Base-by-base conservation (phyloP, 2,888 invertebrate genomes). In the Liopterus haemorrhoidalis region DNA sequence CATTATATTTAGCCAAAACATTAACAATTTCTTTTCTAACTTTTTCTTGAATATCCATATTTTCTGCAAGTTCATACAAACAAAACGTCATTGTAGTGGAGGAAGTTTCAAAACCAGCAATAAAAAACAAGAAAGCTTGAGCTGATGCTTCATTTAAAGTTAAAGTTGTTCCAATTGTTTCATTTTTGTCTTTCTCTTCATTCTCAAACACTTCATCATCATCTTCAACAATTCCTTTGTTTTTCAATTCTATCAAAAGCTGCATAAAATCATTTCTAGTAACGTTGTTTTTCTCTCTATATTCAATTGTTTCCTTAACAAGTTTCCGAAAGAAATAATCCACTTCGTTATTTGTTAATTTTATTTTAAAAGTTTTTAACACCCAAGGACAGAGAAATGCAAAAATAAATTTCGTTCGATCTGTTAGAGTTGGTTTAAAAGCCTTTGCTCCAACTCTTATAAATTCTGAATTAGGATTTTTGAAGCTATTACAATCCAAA, bases 211-310 rank as follows among this genome's bases (percentile, higher is more conserved):
- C n/a, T n/a, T n/a, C 37, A 6, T 50, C 41, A 4, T 47, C 47
- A 12, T 55, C 40, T 8, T 55, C 49, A 5, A 45, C 48, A 38
- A 47, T 55, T 6, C 50, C 55, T 9, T 51, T 58, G 28, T 65
- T 69, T 51, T 66, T 67, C 32, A 66, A 49, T n/a, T 70, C 67
- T 3, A 73, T 60, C 42, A 73, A 53, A 22, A 71, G 52, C 42
- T 74, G 69, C 15, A 76, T 57, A 45, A 73, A 76, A 52, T 76
- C 72, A 41, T 70, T 69, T 8, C 73, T 52, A 53, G 64, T 55
- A 1, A 66, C 41, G 3, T 59, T 54, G 41, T 61, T 54, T 50
- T 63, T 52, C 21, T 66, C 58, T 2, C 72, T 58, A 45, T 62
- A 64, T 0, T 61, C 58, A 2, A 72, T 62, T 0, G 68, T 68